Base-by-base conservation (phyloP, 1,140 invertebrate species). In the Branchinecta lynchi region DNA sequence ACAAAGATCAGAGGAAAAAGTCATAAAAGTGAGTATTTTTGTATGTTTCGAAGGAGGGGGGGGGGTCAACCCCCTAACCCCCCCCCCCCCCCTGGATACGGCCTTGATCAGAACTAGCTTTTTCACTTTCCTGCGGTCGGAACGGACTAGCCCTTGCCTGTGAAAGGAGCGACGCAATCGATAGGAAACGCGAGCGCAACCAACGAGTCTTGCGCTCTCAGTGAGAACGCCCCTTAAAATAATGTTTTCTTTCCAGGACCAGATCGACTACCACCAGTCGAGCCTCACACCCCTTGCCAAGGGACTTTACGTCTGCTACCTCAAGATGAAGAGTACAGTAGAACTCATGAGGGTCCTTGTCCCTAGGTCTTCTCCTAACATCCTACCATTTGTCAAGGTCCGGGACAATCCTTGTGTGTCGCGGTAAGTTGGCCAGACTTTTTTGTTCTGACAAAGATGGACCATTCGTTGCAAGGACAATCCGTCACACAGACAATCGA, bases 401-500 rank as follows among this genome's bases (percentile, higher is more conserved):
- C 82, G 95, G 68, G 90, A 95, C 73, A 96, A 96, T 81, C 89
- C 93, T 5, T 93, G 97, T 77, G 90, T 98, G 0, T 95, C 93
- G 17, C 89, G 87, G 90, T 93, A 82, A 86, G 87, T 84, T 43
- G 32, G 1, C 5, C 32, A 32, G 32, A 32, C 32, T 32, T 32
- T 32, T 1, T 32, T 32, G 32, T 32, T 32, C 32, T 32, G 32
- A 32, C n/a, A n/a, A n/a, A n/a, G n/a, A n/a, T n/a, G n/a, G n/a
- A n/a, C n/a, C n/a, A n/a, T n/a, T n/a, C n/a, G n/a, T n/a, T n/a
- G n/a, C n/a, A n/a, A n/a, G n/a, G n/a, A n/a, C 32, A 32, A 5
- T 32, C 5, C 32, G 32, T 32, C 32, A 32, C 32, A 32, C 32
- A 5, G 32, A 5, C 32, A 1, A 32, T 32, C 5, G 32, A 5